Conservation (phyloP, 2,888 invertebrate species). For the Tubulanus polymorphus region DNA sequence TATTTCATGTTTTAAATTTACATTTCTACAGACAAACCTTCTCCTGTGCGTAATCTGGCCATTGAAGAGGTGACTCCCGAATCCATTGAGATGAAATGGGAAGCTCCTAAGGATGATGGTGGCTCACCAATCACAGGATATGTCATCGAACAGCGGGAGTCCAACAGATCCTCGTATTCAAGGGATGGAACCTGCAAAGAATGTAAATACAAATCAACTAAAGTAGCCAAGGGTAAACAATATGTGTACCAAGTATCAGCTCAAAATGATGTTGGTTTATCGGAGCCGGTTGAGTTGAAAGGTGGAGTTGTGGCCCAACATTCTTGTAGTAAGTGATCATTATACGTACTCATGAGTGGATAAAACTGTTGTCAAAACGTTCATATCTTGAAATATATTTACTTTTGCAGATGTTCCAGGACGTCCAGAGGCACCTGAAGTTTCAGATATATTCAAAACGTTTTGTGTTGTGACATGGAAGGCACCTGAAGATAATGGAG, state of each 20-base stretch:
- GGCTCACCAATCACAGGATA: constrained; percentile 29
- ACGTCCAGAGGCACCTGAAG: not conserved
- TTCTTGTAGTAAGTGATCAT: not conserved
- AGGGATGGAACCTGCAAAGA: constrained; percentile 21
- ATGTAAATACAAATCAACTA: constrained; percentile 12
- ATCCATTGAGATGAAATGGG: constrained; percentile 23
- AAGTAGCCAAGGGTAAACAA: constrained; percentile 24
- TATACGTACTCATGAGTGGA: not conserved
- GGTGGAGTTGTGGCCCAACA: constrained; percentile 26
- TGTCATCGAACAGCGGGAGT: constrained; percentile 26
- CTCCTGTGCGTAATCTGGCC: constrained; percentile 32
- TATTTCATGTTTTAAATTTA: too few relatives aligned
- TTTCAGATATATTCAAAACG: constrained; percentile 11
- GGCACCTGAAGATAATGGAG: constrained; percentile 50
- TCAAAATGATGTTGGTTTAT: constrained; percentile 14
- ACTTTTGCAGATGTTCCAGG: not conserved
- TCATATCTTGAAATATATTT: constrained; percentile 20
- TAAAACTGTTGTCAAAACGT: constrained; percentile 18
- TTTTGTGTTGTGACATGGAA: constrained; percentile 43
- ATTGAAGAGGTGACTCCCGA: constrained; percentile 4
- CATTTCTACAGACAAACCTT: constrained; percentile 45
- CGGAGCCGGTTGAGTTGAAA: constrained; percentile 50
- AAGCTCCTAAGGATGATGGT: constrained; percentile 27
- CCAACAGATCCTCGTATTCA: constrained; percentile 20
- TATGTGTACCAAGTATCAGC: constrained; percentile 23